Conservation (phyloP, 2,888 invertebrate genomes). For the Beris morrisii region DNA sequence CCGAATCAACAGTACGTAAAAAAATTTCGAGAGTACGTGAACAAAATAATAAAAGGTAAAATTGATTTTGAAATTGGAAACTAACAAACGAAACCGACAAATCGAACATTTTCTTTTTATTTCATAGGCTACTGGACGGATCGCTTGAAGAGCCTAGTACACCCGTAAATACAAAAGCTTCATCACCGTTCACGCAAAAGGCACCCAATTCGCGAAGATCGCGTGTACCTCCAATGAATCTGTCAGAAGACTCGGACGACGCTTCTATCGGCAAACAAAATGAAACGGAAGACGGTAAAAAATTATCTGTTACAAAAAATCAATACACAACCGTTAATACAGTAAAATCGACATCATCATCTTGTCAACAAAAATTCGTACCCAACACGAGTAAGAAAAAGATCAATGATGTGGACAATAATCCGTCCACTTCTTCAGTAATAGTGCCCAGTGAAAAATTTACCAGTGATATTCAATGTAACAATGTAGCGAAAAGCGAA, state of each 20-base stretch:
- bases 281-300: constrained; percentile 33
- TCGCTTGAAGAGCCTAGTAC: constrained; percentile 7
- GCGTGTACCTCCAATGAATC: constrained; percentile 39
- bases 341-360: constrained; percentile 26
- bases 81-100: background rate
- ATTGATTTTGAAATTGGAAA: background rate
- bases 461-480: constrained; percentile 3
- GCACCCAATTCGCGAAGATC: constrained; percentile 25
- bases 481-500: constrained; percentile 8
- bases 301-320: constrained; percentile 34
- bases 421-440: constrained; percentile 30
- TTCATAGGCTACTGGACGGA: constrained; percentile 4
- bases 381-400: constrained; percentile 37
- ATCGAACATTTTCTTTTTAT: background rate
- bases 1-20: constrained; percentile 48
- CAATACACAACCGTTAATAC: constrained; percentile 24
- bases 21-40: constrained; percentile 61
- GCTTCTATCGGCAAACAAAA: background rate
- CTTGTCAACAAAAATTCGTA: constrained; percentile 24
- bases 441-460: constrained; percentile 15
- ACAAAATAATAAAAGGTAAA: constrained; percentile 45
- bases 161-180: constrained; percentile 30
- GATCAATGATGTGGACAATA: constrained; percentile 20
- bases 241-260: constrained; percentile 39
- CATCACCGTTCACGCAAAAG: constrained; percentile 19